These are phyloP conservation scores for Heliornis fulica DNA, from an alignment of 2,113 vertebrate genomes.

Conservation along the genomic window DNA sequence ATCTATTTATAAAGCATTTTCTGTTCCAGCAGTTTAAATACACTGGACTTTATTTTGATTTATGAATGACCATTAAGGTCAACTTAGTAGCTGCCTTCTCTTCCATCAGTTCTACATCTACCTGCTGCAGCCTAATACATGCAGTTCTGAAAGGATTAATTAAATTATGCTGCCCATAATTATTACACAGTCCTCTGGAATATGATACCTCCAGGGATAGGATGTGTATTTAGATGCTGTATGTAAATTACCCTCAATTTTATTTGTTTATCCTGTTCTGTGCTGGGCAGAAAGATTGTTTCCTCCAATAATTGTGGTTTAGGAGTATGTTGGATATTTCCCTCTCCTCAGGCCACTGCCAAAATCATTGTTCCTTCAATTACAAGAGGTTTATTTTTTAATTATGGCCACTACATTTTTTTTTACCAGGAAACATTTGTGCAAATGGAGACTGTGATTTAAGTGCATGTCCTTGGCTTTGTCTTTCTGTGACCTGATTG, in stretches of 20 bases:
- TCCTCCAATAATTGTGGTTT: background rate
- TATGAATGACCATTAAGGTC: background rate
- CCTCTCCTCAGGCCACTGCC: background rate
- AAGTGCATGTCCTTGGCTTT: background rate
- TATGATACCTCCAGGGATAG: background rate
- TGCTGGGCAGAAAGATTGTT: background rate
- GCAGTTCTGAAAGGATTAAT: background rate
- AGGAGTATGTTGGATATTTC: background rate
- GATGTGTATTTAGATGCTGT: background rate
- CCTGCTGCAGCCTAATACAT: background rate
- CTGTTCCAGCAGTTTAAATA: background rate
- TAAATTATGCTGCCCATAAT: background rate
- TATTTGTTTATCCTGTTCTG: fast-evolving
- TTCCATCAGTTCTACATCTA: background rate
- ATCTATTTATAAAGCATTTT: background rate
- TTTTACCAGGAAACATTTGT: background rate
- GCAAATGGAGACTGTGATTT: background rate
- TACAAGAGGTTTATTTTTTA: background rate
- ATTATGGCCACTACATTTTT: background rate
- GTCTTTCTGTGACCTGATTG: background rate
- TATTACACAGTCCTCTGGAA: background rate
- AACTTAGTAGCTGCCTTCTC: background rate
- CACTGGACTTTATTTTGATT: background rate
- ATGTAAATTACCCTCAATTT: background rate
- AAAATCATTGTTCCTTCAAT: background rate